These are phyloP conservation scores for Drosophila kanapiae DNA, from an alignment of 1,140 invertebrate species.

Conservation along the genomic window DNA sequence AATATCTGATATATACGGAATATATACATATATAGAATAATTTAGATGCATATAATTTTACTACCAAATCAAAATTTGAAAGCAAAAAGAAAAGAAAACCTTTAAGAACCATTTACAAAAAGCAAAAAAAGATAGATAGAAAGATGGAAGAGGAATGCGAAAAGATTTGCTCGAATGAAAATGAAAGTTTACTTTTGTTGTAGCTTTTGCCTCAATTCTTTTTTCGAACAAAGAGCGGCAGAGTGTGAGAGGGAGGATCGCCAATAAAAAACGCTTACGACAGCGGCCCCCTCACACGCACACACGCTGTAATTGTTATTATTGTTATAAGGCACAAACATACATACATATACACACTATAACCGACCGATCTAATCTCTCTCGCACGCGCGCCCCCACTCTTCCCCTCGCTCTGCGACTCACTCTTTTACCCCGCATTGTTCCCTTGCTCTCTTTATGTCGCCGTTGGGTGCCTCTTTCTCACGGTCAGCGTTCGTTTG, in stretches of 20 bases:
- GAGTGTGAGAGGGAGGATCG: background rate
- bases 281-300: conserved; percentile 50
- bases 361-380: conserved; percentile 35
- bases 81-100: background rate
- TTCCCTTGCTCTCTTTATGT: background rate
- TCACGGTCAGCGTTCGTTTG: conserved; percentile 59
- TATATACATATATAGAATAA: background rate
- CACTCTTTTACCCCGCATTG: conserved; percentile 7
- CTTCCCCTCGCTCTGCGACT: background rate
- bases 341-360: conserved; percentile 13
- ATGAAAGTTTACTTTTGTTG: conserved; percentile 65
- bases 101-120: conserved; percentile 3
- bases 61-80: conserved; percentile 18
- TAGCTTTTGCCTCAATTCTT: conserved; percentile 46
- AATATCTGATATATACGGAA: conserved; percentile 6
- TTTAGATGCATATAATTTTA: conserved; percentile 16
- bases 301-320: conserved; percentile 70
- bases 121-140: background rate
- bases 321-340: conserved; percentile 41
- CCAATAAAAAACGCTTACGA: conserved; percentile 80
- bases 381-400: conserved; percentile 31
- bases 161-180: conserved; percentile 55
- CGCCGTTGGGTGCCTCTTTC: conserved; percentile 31
- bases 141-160: conserved; percentile 27
- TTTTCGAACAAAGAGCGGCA: conserved; percentile 1